These are phyloP conservation scores for Podotricha telesiphe DNA, from an alignment of 2,888 invertebrate species.

Conservation along the genomic window DNA sequence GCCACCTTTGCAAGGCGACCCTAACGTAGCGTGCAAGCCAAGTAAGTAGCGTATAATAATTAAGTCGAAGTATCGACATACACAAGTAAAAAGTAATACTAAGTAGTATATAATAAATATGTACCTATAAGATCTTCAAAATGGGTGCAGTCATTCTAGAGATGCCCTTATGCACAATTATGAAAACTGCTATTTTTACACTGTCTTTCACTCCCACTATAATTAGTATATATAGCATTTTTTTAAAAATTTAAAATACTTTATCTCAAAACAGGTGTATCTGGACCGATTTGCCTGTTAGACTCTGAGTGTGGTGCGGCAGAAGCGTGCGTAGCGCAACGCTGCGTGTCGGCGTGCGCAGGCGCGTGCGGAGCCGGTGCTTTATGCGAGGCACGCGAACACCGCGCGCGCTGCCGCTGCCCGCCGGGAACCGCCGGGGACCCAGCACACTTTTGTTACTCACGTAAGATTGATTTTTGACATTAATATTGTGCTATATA, in stretches of 20 bases:
- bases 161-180: too few relatives aligned
- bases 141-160: too few relatives aligned
- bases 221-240: too few relatives aligned
- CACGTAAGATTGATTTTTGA: constrained; percentile 86
- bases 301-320: constrained; percentile 90
- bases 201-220: too few relatives aligned
- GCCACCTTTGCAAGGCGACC: constrained; percentile 89
- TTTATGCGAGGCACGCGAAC: constrained; percentile 89
- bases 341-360: constrained; percentile 92
- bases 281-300: constrained; percentile 86
- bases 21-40: constrained; percentile 90
- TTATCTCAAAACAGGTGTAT: constrained; percentile 58
- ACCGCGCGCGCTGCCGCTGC: constrained; percentile 93
- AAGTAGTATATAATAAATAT: too few relatives aligned
- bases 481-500: not conserved
- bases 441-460: constrained; percentile 92
- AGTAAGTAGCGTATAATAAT: constrained; percentile 50
- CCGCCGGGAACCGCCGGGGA: constrained; percentile 94
- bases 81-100: not conserved
- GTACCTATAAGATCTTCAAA: too few relatives aligned
- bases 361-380: constrained; percentile 92
- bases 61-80: not conserved
- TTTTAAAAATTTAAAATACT: too few relatives aligned
- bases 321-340: constrained; percentile 90
- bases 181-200: too few relatives aligned